These are phyloP conservation scores for Erebia ligea DNA, from an alignment of 2,888 invertebrate species.

Conservation along the genomic window DNA sequence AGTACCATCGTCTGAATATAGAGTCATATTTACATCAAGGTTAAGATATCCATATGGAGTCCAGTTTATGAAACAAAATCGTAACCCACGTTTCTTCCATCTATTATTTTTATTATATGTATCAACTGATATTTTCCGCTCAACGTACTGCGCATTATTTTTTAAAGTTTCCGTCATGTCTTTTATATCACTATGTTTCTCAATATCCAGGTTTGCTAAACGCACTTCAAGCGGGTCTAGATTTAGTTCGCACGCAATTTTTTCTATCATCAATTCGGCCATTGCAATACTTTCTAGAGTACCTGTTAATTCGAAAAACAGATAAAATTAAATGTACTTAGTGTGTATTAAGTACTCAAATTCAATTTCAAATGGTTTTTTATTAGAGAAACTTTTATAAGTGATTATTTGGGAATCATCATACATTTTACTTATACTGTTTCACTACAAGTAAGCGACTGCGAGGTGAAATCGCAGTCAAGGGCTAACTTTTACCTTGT, in stretches of 20 bases:
- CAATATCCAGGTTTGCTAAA: slow-evolving; percentile 71
- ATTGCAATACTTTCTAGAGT: slow-evolving; percentile 80
- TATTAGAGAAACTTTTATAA: no score
- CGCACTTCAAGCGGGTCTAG: slow-evolving; percentile 83
- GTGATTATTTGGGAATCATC: no score
- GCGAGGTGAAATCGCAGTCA: no score
- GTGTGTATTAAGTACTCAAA: no score
- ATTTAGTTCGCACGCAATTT: slow-evolving; percentile 77
- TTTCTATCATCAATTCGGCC: slow-evolving; percentile 86
- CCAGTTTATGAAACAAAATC: slow-evolving; percentile 85
- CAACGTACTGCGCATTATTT: slow-evolving; percentile 75
- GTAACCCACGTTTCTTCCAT: slow-evolving; percentile 88
- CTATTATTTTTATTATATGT: slow-evolving; percentile 85
- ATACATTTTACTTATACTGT: no score
- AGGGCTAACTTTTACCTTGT: no score
- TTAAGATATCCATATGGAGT: slow-evolving; percentile 55
- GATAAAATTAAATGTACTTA: no score
- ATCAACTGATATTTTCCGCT: slow-evolving; percentile 71
- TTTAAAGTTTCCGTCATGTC: slow-evolving; percentile 80
- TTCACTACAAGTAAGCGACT: no score
- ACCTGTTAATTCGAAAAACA: slow-evolving; percentile 47
- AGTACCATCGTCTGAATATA: slow-evolving; percentile 85
- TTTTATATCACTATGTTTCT: slow-evolving; percentile 51
- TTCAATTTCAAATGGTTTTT: no score
- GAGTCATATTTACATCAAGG: slow-evolving; percentile 78